Evolutionary conservation across 2,113 vertebrate genomes (phyloP), one percentile per base, ranked within the genome.

Genomic region (Petromus typicus): DNA sequence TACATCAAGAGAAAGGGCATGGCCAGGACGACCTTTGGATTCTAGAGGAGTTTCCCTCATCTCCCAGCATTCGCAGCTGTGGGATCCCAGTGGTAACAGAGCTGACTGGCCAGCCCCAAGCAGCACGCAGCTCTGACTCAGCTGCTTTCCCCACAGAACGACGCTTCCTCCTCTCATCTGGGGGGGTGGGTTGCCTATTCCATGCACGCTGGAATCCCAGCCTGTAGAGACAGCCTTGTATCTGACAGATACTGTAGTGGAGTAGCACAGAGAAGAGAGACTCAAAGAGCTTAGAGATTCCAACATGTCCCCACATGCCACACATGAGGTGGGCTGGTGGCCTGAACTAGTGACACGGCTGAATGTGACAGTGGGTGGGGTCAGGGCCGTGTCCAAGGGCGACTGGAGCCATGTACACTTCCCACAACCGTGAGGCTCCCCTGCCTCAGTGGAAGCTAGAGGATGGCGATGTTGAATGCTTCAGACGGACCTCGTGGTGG

Each of bases 121-220:
- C 30, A 30, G 43, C 1, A 30, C 4, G 27, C 43, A 48, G 27
- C 3, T 32, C 73, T 48, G 13, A 76, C 43, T 3, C 2, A 18
- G 40, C 0, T 1, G 14, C 11, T 8, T 27, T 76, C 71, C 40
- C 71, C 7, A 1, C 7, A 27, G 73, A 48, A 48, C 32, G 73
- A 7, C 16, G 9, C 32, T 18, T 69, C 66, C 54, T 37, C 4
- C 13, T 43, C 13, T 10, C 0, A 1, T 9, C 45, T 6, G 11
- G 51, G 16, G 20, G 9, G 12, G 1, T 4, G 22, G 10, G n/a
- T 8, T 22, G 64, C 17, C 4, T 59, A 8, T 1, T 63, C 54
- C 12, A 7, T 2, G 9, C 0, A 0, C 56, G 1, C 7, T 14
- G 6, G 6, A 5, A 1, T 18, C 61, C 3, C 32, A 22, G 7